Evolutionary conservation across 2,888 invertebrate genomes (phyloP).

Genomic region (Chloroclystis v-ata): DNA sequence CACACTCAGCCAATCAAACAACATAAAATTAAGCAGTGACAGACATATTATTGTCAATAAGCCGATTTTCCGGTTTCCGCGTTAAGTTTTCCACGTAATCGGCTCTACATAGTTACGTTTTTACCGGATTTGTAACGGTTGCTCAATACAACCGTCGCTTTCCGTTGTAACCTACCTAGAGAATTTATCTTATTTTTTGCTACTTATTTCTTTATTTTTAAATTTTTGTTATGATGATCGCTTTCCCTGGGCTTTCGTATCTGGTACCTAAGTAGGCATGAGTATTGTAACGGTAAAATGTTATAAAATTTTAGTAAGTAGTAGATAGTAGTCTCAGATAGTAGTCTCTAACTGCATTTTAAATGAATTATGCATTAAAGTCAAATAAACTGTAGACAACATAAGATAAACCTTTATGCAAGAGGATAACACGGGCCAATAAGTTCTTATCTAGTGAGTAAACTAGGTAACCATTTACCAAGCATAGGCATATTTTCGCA

Average conservation of each 20-base stretch:
- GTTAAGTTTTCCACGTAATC: slow-evolving; percentile 21
- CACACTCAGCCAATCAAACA: background rate
- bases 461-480: background rate
- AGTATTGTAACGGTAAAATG: too few relatives aligned
- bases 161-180: background rate
- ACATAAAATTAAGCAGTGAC: slow-evolving; percentile 13
- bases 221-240: too few relatives aligned
- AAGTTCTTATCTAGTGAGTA: background rate
- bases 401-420: too few relatives aligned
- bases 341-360: too few relatives aligned
- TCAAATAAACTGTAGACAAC: too few relatives aligned
- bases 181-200: background rate
- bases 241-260: too few relatives aligned
- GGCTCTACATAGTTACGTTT: slow-evolving; percentile 3
- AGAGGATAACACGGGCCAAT: too few relatives aligned
- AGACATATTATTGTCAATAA: slow-evolving; percentile 7
- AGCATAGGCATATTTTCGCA: slow-evolving; percentile 32
- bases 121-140: slow-evolving; percentile 7
- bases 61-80: slow-evolving; percentile 20
- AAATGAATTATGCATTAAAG: too few relatives aligned
- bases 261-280: too few relatives aligned
- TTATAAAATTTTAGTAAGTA: too few relatives aligned
- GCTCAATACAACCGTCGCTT: slow-evolving; percentile 3
- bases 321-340: too few relatives aligned
- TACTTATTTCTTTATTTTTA: too few relatives aligned